Percentiles rank a stretch among this genome's conserved stretches.
Conservation (phyloP, 1,140 invertebrate species). For the Leptinotarsa defecta region DNA sequence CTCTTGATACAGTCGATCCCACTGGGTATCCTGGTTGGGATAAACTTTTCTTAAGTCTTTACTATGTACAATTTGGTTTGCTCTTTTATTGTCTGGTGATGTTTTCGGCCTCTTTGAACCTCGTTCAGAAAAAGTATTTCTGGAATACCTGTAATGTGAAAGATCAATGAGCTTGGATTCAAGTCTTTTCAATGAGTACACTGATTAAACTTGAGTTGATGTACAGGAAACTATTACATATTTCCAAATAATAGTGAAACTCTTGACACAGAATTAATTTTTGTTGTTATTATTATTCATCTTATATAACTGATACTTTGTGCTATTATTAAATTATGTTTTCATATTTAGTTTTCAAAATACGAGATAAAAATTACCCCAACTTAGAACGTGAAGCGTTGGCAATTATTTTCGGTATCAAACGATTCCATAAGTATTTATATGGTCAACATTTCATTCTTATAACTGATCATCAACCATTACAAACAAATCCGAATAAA, state of each 20-base stretch:
- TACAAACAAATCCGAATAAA: slow-evolving; percentile 31
- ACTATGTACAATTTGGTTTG: slow-evolving; percentile 22
- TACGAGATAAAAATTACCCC: slow-evolving; percentile 36
- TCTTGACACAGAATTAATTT: no score
- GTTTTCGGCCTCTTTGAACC: slow-evolving; percentile 27
- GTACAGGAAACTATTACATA: no score
- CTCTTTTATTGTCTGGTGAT: slow-evolving; percentile 20
- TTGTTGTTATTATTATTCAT: no score
- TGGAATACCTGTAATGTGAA: slow-evolving; percentile 31
- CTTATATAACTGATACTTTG: no score
- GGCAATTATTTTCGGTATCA: slow-evolving; percentile 40
- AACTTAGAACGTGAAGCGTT: slow-evolving; percentile 42
- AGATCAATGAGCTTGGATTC: no score
- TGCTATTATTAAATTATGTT: no score
- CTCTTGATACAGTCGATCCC: slow-evolving; percentile 45
- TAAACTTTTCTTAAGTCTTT: slow-evolving; percentile 43
- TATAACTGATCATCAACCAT: slow-evolving; percentile 32
- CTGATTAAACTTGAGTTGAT: no score
- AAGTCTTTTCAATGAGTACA: no score
- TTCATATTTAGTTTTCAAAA: no score
- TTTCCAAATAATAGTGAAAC: no score
- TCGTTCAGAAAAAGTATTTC: slow-evolving; percentile 40
- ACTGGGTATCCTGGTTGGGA: slow-evolving; percentile 38
- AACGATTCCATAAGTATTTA: slow-evolving; percentile 40
- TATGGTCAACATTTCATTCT: slow-evolving; percentile 37